A percentile compares a stretch with the other conserved stretches of the same genome.
Evolutionary conservation across 2,797 vertebrate species (phyloP).

Genomic region (Lemur catta): DNA sequence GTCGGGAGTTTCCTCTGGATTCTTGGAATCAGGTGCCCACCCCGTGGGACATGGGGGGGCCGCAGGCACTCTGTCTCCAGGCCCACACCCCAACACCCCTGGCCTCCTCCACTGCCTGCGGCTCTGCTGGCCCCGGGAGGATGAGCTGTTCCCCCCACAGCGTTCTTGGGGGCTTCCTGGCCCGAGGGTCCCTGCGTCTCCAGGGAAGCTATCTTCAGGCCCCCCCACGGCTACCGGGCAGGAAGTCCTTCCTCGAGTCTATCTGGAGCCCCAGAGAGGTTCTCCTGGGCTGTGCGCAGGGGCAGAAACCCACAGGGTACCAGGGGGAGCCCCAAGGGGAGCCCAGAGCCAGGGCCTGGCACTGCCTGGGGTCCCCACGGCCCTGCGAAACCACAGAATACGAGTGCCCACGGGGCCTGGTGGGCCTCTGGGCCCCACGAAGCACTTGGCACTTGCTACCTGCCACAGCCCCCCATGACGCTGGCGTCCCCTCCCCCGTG

Average conservation of each 20-base stretch:
- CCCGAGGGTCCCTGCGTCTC: too few relatives aligned
- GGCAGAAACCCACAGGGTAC: neutral
- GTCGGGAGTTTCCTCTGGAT: too few relatives aligned
- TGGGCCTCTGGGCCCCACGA: neutral
- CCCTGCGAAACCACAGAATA: neutral
- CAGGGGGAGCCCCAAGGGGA: fast-evolving
- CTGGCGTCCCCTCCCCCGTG: fast-evolving
- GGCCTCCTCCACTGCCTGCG: too few relatives aligned
- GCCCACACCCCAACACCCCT: too few relatives aligned
- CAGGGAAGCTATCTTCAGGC: fast-evolving
- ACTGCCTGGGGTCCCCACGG: fast-evolving
- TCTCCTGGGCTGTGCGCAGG: neutral
- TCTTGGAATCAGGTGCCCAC: neutral
- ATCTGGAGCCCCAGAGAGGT: neutral
- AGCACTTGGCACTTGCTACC: neutral
- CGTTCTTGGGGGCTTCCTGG: neutral
- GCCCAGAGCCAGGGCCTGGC: neutral
- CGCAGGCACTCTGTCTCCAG: neutral
- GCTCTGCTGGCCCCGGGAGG: neutral
- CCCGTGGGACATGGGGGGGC: too few relatives aligned
- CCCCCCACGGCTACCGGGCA: fast-evolving
- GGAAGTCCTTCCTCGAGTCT: neutral
- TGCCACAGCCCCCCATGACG: neutral
- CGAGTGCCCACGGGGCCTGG: fast-evolving
- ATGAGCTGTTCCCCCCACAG: neutral